Base-by-base conservation (phyloP, 2,888 invertebrate genomes). In the Trachelus stipa region DNA sequence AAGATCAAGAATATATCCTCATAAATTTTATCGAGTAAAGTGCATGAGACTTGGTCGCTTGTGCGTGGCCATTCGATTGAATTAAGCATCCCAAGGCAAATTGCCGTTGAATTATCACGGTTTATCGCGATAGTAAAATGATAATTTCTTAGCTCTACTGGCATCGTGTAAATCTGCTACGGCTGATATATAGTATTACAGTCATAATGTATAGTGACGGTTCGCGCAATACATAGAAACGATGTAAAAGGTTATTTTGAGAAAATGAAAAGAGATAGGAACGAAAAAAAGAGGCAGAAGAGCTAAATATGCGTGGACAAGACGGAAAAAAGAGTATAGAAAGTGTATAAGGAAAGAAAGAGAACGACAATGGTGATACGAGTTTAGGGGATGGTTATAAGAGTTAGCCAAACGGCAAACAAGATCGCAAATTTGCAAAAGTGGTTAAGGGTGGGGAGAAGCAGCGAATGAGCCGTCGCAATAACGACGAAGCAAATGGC, bases 401-500 rank as follows among this genome's bases (percentile, higher is more conserved):
- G 56, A 56, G 56, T 56, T 56, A 56, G 56, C 56, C 56, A 56
- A 56, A 56, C 37, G 69, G 76, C 71, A 78, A 78, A 78, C 78
- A 78, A 78, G 78, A 68, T 78, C 76, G 76, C 78, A 76, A 78
- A 78, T 78, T 78, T 73, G 33, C 34, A 12, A 23, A 56, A 73
- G 68, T 73, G 34, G 31, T 34, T 31, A 71, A 15, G 33, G 33
- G 71, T 15, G 31, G 68, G 75, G 37, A 75, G 69, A 68, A 71
- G 74, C 71, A 74, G 40, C 73, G 73, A 37, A 76, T 33, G 35
- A 69, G 40, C 56, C 34, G 31, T 77, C 73, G 74, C 77, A 79
- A 78, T 82, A 80, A 77, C 78, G 78, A 77, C 40, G 74, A 79
- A 34, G 73, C 80, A 81, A 84, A 83, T 83, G 81, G 79, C 83